Evolutionary conservation across 1,140 invertebrate genomes (phyloP).

Genomic region (Drosophila repleta): DNA sequence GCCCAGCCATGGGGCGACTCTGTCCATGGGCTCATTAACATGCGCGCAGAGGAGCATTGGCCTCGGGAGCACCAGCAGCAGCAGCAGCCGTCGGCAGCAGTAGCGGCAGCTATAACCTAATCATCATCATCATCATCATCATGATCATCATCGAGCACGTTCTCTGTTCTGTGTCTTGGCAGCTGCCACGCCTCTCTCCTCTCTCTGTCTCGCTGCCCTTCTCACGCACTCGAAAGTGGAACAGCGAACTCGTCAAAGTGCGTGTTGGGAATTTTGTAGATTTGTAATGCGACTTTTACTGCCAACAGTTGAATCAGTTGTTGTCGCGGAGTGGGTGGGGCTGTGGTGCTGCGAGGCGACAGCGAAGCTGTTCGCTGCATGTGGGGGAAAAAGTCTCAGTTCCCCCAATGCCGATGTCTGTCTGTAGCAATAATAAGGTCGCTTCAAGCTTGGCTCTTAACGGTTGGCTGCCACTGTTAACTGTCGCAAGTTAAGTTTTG

Average conservation of each 20-base stretch:
- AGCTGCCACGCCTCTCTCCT: constrained; percentile 26
- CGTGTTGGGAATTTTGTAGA: constrained; percentile 34
- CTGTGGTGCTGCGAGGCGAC: not conserved
- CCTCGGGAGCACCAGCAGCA: constrained; percentile 27
- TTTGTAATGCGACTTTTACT: constrained; percentile 35
- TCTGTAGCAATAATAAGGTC: constrained; percentile 34
- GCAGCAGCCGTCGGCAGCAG: not conserved
- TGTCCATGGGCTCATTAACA: constrained; percentile 59
- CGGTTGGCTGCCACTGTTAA: constrained; percentile 34
- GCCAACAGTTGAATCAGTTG: not conserved
- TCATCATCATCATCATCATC: not conserved
- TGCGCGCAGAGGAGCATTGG: constrained; percentile 62
- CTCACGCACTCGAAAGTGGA: constrained; percentile 42
- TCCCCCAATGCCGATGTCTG: constrained; percentile 7
- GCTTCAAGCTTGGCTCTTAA: constrained; percentile 32
- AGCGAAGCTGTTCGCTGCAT: not conserved
- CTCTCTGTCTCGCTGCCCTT: constrained; percentile 8
- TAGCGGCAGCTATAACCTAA: not conserved
- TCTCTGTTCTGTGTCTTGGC: constrained; percentile 28
- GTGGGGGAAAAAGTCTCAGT: constrained; percentile 8
- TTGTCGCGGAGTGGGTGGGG: not conserved
- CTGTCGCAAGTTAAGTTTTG: constrained; percentile 28
- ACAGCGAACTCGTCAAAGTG: constrained; percentile 45
- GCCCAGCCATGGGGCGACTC: not conserved
- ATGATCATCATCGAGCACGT: not conserved